Percentiles rank a stretch among this genome's conserved stretches.
Evolutionary conservation across 2,888 invertebrate species (phyloP).

Genomic region (Mesochorus sp.): DNA sequence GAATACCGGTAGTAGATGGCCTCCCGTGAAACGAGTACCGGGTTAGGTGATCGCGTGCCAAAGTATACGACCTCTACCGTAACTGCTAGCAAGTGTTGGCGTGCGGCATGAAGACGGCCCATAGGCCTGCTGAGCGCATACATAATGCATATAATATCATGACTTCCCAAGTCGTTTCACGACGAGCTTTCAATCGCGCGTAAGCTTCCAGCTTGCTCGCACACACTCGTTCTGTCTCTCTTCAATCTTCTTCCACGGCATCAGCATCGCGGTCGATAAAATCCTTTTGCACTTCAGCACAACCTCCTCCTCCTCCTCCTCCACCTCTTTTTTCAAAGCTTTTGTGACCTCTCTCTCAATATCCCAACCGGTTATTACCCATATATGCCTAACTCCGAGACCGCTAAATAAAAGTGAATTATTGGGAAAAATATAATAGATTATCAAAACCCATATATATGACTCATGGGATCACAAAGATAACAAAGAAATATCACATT

Average conservation of each 20-base stretch:
- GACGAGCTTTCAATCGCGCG: constrained; percentile 79
- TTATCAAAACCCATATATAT: not conserved
- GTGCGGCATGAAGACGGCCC: constrained; percentile 63
- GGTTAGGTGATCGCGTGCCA: constrained; percentile 74
- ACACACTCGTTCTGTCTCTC: constrained; percentile 40
- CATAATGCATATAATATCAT: constrained; percentile 79
- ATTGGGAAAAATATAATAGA: not conserved
- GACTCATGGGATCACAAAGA: no score
- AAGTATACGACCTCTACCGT: constrained; percentile 63
- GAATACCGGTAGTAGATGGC: constrained; percentile 36
- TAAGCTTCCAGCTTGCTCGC: constrained; percentile 65
- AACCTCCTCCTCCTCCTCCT: no score
- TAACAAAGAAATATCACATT: no score
- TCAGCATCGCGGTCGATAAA: constrained; percentile 71
- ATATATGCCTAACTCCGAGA: not conserved
- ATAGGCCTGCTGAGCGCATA: constrained; percentile 72
- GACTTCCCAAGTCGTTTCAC: constrained; percentile 77
- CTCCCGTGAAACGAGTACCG: constrained; percentile 49
- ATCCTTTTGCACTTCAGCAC: constrained; percentile 56
- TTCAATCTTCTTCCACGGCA: constrained; percentile 58
- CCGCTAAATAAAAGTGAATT: not conserved
- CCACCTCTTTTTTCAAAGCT: no score
- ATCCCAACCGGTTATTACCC: constrained; percentile 27
- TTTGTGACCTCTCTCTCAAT: constrained; percentile 52
- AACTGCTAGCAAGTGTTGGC: constrained; percentile 7